Evolutionary conservation across 2,888 invertebrate species (phyloP), one percentile per base, ranked within the genome.

Genomic region (Drosophila subquinaria): DNA sequence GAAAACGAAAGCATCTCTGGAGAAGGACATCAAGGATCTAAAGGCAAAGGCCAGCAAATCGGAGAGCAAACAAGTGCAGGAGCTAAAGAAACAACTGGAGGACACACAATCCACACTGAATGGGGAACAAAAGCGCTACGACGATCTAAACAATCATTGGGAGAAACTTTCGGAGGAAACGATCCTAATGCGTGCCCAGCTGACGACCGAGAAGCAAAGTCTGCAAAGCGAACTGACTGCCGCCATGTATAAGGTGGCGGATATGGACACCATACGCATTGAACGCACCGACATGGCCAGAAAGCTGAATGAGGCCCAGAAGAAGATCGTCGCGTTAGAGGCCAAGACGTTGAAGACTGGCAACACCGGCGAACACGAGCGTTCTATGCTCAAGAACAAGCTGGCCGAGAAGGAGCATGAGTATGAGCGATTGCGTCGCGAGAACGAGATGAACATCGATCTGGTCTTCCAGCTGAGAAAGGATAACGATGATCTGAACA

Each of bases 121-220:
- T 20, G 94, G 94, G 53, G 96, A 96, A 90, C 95, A 95, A 74
- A 95, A 95, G 75, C 96, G 96, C 77, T 96, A 96, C 90, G 96
- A 96, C 52, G 96, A 97, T 82, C 93, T 98, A 60, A 97, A 96
- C 35, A 94, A 95, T 17, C 97, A 96, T 92, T 97, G 97, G 92
- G 97, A 97, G 92, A 94, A 96, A 70, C 92, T 98, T 40, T 96
- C 96, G 90, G 97, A 97, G 91, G 97, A 97, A 88, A 96, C 97
- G 80, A 96, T 97, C 0, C 95, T 96, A 0, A 96, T 96, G 71
- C 97, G 97, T 93, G 96, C 97, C 8, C 95, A 96, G 90, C 93
- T 97, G 4, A 96, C 96, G 4, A 96, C 95, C 63, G 97, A 97
- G 91, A 97, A 97, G 89, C 96, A 97, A 93, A 95, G 95, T 82